Evolutionary conservation across 2,888 invertebrate species (phyloP), one percentile per base, ranked within the genome.

Genomic region (Litoditis marina): DNA sequence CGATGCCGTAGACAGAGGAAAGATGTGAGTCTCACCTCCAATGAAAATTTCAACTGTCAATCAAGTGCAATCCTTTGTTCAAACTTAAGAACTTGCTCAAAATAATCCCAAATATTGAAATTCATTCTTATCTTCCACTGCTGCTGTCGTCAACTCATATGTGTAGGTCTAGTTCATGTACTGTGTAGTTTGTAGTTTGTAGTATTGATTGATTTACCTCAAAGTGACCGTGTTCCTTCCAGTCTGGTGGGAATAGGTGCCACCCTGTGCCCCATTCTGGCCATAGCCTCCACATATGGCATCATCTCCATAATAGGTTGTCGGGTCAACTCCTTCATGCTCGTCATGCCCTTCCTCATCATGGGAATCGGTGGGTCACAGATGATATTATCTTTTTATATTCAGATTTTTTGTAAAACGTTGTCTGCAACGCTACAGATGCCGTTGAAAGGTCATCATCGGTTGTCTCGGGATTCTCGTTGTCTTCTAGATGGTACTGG

Each of bases 301-400:
- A 68, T 74, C 28, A 70, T 79, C 36, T 75, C 81, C 1, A 55
- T 70, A 65, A 27, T 74, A 7, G 73, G 72, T 22, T 58, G 76
- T 34, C 69, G 79, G 1, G 69, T 76, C n/a, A 82, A 82, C 64
- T 79, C 79, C 4, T 80, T 82, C 60, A 76, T 79, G 71, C 73
- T 82, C 16, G 78, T 82, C 34, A 78, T 80, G 74, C 82, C 82
- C 3, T 80, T 79, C 54, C 68, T 82, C 11, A 76, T 82, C 22
- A 77, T 82, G 73, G 82, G 81, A 47, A 82, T 82, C 47, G 82
- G 79, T 78, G 39, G 46, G 66, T 63, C 44, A 32, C 30, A 11
- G n/a, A n/a, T n/a, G n/a, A n/a, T n/a, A n/a, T 47, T 47, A 11
- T 16, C 47, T 13, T 13, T 11, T 51, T 16, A 13, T 28, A 28